A percentile compares a stretch with the other conserved stretches of the same genome.
phyloP scores from a whole-genome alignment of 2,113 vertebrate species.

The Silurus meridionalis region DNA sequence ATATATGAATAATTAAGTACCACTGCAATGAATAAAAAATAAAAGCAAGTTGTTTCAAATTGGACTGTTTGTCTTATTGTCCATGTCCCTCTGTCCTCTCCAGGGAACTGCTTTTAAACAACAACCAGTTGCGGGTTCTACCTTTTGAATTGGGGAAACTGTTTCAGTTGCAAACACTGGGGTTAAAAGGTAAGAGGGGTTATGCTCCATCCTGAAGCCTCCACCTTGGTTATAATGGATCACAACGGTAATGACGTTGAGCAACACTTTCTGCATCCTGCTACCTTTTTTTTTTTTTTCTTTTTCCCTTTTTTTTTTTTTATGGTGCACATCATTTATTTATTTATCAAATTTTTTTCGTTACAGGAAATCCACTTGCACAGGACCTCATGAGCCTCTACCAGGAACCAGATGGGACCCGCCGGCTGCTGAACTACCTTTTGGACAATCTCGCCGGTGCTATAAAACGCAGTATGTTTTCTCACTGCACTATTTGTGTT shows the following conservation, averaged over 20 bases:
- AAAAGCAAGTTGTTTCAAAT: slow-evolving; percentile 82
- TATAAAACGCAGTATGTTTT: slow-evolving; percentile 89
- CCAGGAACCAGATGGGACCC: slow-evolving; percentile 95
- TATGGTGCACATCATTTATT: too few relatives aligned
- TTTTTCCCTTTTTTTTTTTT: too few relatives aligned
- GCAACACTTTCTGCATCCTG: neutral
- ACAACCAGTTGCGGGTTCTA: slow-evolving; percentile 99
- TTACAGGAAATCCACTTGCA: slow-evolving; percentile 94
- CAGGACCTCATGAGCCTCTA: slow-evolving; percentile 97
- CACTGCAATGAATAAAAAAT: neutral
- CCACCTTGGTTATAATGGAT: slow-evolving; percentile 7
- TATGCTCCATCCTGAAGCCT: slow-evolving; percentile 49
- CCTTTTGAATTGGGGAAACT: slow-evolving; percentile 99
- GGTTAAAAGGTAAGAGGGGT: slow-evolving; percentile 90
- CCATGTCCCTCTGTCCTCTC: slow-evolving; percentile 48
- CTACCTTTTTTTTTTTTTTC: neutral
- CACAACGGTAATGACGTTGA: neutral
- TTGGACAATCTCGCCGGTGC: slow-evolving; percentile 98
- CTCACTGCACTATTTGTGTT: neutral
- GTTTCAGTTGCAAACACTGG: slow-evolving; percentile 99
- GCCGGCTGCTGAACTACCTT: slow-evolving; percentile 96
- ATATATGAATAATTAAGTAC: neutral
- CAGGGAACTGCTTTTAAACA: slow-evolving; percentile 99
- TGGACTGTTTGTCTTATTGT: slow-evolving; percentile 72
- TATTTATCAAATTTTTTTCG: too few relatives aligned